Evolutionary conservation across 2,797 vertebrate species (phyloP), one percentile per base, ranked within the genome.

Genomic region (Chiroxiphia lanceolata): DNA sequence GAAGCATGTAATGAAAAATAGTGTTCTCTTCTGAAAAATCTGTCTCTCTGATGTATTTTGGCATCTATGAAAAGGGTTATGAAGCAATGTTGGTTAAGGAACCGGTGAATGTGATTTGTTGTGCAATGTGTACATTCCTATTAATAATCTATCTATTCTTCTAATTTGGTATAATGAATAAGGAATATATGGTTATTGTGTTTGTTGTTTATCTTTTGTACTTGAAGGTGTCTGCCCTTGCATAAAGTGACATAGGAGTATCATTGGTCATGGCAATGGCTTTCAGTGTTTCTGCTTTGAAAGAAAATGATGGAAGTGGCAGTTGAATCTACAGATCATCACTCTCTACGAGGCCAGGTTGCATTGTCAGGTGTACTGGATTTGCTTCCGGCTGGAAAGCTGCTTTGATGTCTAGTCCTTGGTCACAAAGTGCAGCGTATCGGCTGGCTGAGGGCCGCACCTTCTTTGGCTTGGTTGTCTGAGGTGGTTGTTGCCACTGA

Each of bases 381-480:
- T 97, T 99, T 97, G 99, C 98, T 94, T 99, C 99, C 0, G 99
- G 99, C 96, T 99, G 99, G 98, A 99, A 99, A 40, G 99, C 99
- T 0, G 99, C 99, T 97, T 98, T 99, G 97, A 99, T 99, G 75
- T 99, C 99, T 96, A 99, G 98, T 78, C 99, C 99, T 97, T 99
- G 98, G 98, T 99, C 99, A 31, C 99, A 99, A 93, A 99, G 98
- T 10, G 99, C 99, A 9, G 99, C 99, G 4, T 99, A 99, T 95
- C 99, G 99, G 94, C 99, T 99, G 88, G 99, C 97, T 8, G 99
- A 99, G 29, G 99, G 99, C 85, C 99, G 98, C 90, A 99, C 99
- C 97, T 99, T 99, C 97, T 98, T 99, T 86, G 98, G 98, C 97
- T 99, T 99, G 53, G 99, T 98, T 84, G 98, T 98, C 96, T 99